Percentiles rank a stretch among this genome's conserved stretches.
phyloP scores from a whole-genome alignment of 2,113 vertebrate species.

The Seriola quinqueradiata region DNA sequence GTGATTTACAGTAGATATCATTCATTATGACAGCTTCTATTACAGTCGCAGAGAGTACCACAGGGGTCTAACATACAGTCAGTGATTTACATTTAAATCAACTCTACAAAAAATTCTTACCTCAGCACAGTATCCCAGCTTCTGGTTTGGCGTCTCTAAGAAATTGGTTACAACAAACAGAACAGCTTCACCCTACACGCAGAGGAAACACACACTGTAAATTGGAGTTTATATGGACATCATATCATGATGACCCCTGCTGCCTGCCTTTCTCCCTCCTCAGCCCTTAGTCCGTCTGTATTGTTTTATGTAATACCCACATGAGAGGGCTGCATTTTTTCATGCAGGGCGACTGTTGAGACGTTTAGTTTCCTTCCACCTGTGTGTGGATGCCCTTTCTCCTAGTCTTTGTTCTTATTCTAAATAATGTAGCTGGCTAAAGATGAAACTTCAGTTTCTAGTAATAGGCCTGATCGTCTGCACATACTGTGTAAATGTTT shows the following conservation, averaged over 20 bases:
- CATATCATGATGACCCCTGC: not conserved
- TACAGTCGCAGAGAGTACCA: no score
- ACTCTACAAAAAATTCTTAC: conserved; percentile 77
- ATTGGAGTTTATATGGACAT: conserved; percentile 1
- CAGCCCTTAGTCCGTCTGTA: no score
- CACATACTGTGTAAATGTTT: conserved; percentile 12
- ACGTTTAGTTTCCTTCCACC: no score
- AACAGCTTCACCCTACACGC: conserved; percentile 88
- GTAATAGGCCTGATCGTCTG: not conserved
- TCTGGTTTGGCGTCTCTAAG: conserved; percentile 92
- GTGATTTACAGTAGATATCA: no score
- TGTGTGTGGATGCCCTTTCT: no score
- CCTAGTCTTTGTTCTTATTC: not conserved
- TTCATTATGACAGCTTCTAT: not conserved
- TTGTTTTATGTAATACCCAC: not conserved
- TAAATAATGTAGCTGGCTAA: not conserved
- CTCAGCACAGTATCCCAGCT: conserved; percentile 89
- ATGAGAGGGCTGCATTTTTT: no score
- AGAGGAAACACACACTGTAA: conserved; percentile 44
- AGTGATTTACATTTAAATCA: no score
- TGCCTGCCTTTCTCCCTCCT: not conserved
- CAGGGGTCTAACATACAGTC: not conserved
- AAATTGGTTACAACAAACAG: conserved; percentile 93
- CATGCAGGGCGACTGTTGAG: not conserved
- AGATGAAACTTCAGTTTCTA: not conserved